phyloP scores from a whole-genome alignment of 92 coral and sea anemone species.

The Bergia sp. region DNA sequence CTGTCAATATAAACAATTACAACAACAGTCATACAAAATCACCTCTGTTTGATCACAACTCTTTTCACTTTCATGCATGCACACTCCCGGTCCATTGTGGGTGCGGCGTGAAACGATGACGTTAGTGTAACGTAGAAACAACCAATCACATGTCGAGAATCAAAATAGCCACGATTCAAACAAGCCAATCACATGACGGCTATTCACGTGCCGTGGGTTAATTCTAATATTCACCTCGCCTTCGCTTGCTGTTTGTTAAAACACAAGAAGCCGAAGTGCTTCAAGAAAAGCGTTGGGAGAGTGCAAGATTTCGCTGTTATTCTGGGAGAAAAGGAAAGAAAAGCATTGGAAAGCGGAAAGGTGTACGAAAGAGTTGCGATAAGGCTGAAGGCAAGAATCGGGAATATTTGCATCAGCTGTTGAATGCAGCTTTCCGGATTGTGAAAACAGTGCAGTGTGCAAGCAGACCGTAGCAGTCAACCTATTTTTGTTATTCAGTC shows the following conservation, averaged over 20 bases:
- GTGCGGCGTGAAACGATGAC: slow-evolving; percentile 78
- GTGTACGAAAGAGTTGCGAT: neutral
- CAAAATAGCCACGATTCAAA: slow-evolving; percentile 73
- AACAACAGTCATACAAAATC: slow-evolving; percentile 9
- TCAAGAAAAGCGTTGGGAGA: slow-evolving; percentile 55
- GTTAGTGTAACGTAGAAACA: slow-evolving; percentile 94
- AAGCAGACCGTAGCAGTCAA: slow-evolving; percentile 11
- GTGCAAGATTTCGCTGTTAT: neutral
- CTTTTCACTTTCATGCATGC: neutral
- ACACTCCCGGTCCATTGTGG: slow-evolving; percentile 70
- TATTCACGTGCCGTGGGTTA: slow-evolving; percentile 87
- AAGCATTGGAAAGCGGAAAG: neutral
- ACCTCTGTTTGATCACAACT: neutral
- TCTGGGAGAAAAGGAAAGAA: neutral
- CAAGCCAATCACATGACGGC: slow-evolving; percentile 74
- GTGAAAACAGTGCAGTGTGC: slow-evolving; percentile 20
- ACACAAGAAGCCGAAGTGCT: slow-evolving; percentile 72
- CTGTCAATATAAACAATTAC: neutral
- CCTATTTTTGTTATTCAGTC: slow-evolving; percentile 39
- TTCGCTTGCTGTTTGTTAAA: slow-evolving; percentile 73
- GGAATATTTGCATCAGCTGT: slow-evolving; percentile 8
- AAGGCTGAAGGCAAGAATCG: neutral
- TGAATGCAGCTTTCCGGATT: slow-evolving; percentile 22
- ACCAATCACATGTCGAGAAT: slow-evolving; percentile 77
- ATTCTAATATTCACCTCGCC: slow-evolving; percentile 61